These are phyloP conservation scores for Coremacera marginata DNA, from an alignment of 2,888 invertebrate genomes.

Conservation along the genomic window DNA sequence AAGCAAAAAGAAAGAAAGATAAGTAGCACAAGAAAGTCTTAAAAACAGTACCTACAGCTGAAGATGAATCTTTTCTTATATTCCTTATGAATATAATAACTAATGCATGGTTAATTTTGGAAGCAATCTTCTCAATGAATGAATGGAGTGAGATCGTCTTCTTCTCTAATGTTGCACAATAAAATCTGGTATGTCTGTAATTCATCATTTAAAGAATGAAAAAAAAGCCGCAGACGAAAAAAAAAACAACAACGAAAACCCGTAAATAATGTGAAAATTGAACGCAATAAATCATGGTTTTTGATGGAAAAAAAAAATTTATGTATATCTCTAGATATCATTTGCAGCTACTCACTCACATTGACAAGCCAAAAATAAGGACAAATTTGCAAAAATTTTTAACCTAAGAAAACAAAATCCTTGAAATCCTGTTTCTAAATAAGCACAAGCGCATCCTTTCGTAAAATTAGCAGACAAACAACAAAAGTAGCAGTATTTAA, in stretches of 20 bases:
- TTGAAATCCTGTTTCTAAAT: not conserved
- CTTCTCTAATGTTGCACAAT: too few species aligned
- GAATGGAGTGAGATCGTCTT: too few species aligned
- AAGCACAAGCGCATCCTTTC: not conserved
- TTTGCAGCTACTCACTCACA: not conserved
- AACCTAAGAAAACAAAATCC: too few species aligned
- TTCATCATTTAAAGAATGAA: not conserved
- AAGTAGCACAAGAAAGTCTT: too few species aligned
- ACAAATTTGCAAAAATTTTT: conserved; percentile 21
- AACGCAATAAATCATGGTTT: conserved; percentile 29
- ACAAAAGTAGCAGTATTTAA: not conserved
- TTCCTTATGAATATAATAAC: too few species aligned
- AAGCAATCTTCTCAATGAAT: too few species aligned
- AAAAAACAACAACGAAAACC: not conserved
- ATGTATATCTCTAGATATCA: not conserved
- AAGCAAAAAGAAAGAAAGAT: too few species aligned
- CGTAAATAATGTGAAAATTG: conserved; percentile 31
- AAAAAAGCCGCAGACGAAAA: not conserved
- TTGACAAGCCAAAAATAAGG: not conserved
- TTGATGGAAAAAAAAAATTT: not conserved
- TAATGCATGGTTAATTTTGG: too few species aligned
- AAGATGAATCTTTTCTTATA: too few species aligned
- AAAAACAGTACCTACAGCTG: too few species aligned
- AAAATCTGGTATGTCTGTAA: not conserved
- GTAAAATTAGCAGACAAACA: not conserved